Conservation (phyloP, 2,888 invertebrate species). For the Metallyticus violacea region DNA sequence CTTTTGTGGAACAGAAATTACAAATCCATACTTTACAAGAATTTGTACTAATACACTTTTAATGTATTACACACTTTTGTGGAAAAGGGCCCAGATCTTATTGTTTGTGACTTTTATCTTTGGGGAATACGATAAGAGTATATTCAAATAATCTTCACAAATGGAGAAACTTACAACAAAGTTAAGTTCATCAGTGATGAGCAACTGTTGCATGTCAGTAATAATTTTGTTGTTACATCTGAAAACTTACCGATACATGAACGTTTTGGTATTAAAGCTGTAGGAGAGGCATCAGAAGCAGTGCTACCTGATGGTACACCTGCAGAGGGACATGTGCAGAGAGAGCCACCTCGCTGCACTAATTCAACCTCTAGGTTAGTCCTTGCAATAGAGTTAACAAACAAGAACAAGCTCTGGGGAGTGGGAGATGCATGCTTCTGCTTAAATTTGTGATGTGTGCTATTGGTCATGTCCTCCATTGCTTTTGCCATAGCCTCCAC, state of each 20-base stretch:
- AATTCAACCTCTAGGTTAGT: conserved; percentile 92
- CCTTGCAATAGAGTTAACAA: conserved; percentile 84
- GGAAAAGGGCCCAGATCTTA: too few species aligned
- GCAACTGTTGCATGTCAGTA: too few species aligned
- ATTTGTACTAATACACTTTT: too few species aligned
- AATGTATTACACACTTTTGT: too few species aligned
- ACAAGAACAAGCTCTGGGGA: conserved; percentile 76
- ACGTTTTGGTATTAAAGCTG: conserved; percentile 69
- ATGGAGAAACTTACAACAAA: too few species aligned
- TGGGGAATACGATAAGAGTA: too few species aligned
- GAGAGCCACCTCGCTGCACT: conserved; percentile 82
- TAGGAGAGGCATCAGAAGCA: conserved; percentile 53
- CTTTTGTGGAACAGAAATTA: too few species aligned
- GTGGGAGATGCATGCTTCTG: conserved; percentile 62
- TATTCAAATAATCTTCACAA: too few species aligned
- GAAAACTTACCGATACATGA: conserved; percentile 69
- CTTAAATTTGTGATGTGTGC: conserved; percentile 77
- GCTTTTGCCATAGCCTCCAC: conserved; percentile 87
- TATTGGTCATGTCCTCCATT: conserved; percentile 91
- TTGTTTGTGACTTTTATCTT: too few species aligned
- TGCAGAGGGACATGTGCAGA: conserved; percentile 49
- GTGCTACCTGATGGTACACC: conserved; percentile 40
- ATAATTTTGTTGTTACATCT: neutral
- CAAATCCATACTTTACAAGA: too few species aligned
- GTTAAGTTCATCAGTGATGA: too few species aligned